Base-by-base conservation (phyloP, 2,888 invertebrate species). In the Cyaniris semiargus region DNA sequence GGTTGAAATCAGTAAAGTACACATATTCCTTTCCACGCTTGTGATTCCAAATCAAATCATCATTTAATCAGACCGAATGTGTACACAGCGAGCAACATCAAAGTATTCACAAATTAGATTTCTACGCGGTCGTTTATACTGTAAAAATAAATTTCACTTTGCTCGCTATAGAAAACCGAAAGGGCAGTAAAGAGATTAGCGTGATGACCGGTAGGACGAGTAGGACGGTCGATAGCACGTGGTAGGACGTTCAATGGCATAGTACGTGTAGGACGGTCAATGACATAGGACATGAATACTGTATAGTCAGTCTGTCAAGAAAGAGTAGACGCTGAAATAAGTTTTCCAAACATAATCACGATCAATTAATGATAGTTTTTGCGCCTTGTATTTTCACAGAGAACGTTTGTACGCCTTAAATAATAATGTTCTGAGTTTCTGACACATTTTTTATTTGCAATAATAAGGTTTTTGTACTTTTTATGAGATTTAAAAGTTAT, bases 161-260 rank as follows among this genome's bases (percentile, higher is more conserved):
- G 66, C 27, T 27, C 27, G 27, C 21, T 0, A 31, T 31, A 66
- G 27, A 31, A 66, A 66, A 5, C 27, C 66, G 66, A 66, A 53
- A 53, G 53, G 48, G 48, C 74, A 27, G 53, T 74, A 74, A 74
- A 53, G 74, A 27, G 53, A 74, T 74, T 74, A 74, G 18, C 23
- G 74, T 48, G 27, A 15, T 66, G 60, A 23, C 23, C 60, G 27
- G 66, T 66, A 27, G 66, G 66, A 66, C 66, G 15, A 15, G 66
- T 27, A 27, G 66, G 66, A 66, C 27, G 66, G 15, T 27, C 23
- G 27, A 23, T 66, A 23, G 27, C 5, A 27, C 27, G 23, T 56
- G 2, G 66, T 66, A 66, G 66, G 66, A 27, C 27, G 66, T 18
- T 60, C 10, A 23, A 13, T 23, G 10, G 13, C 58, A 3, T 60